These are phyloP conservation scores for Notiomystis cincta DNA, from an alignment of 2,113 vertebrate genomes.

Conservation along the genomic window DNA sequence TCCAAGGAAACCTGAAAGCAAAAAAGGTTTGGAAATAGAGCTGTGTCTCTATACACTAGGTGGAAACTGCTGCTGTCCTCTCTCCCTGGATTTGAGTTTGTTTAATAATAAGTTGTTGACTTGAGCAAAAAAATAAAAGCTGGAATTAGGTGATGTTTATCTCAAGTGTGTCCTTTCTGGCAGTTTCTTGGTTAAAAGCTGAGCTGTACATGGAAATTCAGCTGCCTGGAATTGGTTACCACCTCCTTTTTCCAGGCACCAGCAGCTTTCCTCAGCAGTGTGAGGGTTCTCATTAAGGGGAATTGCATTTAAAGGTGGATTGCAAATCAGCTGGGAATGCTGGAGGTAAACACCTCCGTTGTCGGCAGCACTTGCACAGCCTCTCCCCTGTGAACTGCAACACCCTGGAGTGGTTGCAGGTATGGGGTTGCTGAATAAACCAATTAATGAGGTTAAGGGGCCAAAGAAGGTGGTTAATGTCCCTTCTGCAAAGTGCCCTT, in stretches of 20 bases:
- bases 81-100: neutral
- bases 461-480: neutral
- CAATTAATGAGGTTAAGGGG: neutral
- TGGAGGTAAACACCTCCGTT: rapidly evolving
- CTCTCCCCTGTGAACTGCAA: neutral
- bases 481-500: neutral
- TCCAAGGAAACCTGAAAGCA: neutral
- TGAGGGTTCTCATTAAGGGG: neutral
- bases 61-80: neutral
- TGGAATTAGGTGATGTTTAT: neutral
- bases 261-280: neutral
- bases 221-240: neutral
- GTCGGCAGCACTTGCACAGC: neutral
- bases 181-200: neutral
- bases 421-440: neutral
- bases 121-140: neutral
- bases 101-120: neutral
- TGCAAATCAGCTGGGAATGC: neutral
- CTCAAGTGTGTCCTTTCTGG: neutral
- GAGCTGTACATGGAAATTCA: neutral
- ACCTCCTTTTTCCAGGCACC: neutral
- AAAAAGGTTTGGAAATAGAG: neutral
- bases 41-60: neutral
- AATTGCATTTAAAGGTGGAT: neutral
- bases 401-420: neutral